Conservation (phyloP, 2,888 invertebrate species). For the Herminia tarsipennalis region DNA sequence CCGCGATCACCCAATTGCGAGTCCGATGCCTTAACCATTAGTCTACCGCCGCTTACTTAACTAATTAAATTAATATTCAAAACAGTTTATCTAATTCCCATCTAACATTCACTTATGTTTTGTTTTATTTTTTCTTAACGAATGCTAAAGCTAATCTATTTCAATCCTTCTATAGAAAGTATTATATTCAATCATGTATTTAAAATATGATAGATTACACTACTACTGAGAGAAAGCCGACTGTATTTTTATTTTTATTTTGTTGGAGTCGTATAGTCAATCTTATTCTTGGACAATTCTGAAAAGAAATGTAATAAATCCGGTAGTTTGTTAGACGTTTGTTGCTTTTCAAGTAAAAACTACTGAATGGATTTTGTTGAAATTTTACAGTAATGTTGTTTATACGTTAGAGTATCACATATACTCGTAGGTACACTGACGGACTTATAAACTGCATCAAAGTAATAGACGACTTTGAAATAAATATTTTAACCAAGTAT, state of each 20-base stretch:
- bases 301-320: too few species aligned
- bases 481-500: too few species aligned
- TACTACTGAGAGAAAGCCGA: not conserved
- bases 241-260: not conserved
- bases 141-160: not conserved
- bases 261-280: not conserved
- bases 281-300: not conserved
- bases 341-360: too few species aligned
- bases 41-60: not conserved
- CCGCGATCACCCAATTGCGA: too few species aligned
- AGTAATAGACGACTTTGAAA: too few species aligned
- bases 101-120: constrained; percentile 2
- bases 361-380: too few species aligned
- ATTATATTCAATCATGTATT: not conserved
- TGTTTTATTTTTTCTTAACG: not conserved
- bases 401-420: too few species aligned
- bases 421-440: too few species aligned
- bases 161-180: constrained; percentile 1
- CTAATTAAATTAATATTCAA: not conserved
- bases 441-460: too few species aligned
- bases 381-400: too few species aligned
- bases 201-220: not conserved
- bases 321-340: too few species aligned
- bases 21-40: too few species aligned
- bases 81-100: not conserved